These are phyloP conservation scores for Phorcus lineatus DNA, from an alignment of 2,888 invertebrate genomes.

Conservation along the genomic window DNA sequence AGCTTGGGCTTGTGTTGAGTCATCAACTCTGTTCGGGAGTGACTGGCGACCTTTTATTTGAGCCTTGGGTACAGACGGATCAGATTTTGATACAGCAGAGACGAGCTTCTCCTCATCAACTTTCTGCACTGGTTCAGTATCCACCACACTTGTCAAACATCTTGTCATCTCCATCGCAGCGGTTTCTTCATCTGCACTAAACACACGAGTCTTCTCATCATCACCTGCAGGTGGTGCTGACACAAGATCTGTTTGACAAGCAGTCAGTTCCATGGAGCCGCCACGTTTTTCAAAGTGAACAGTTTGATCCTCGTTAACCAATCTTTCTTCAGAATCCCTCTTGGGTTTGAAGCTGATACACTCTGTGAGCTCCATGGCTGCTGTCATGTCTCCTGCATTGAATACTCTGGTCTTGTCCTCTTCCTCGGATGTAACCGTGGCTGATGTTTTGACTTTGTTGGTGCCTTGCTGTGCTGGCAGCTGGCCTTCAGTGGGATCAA, in stretches of 20 bases:
- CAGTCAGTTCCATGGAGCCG: not conserved
- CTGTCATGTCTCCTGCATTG: not conserved
- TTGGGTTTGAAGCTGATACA: not conserved
- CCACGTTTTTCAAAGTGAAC: not conserved
- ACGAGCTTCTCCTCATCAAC: no score
- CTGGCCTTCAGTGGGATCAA: not conserved
- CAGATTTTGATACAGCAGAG: no score
- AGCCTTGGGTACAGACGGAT: no score
- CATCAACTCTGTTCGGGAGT: no score
- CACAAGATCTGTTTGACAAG: not conserved
- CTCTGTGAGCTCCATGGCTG: slow-evolving; percentile 16
- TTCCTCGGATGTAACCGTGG: not conserved
- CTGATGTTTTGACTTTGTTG: not conserved
- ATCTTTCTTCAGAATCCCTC: not conserved
- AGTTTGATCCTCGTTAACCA: not conserved
- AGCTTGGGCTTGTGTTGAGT: no score
- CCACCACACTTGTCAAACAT: not conserved
- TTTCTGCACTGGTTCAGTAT: no score
- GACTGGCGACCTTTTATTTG: no score
- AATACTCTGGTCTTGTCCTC: slow-evolving; percentile 9
- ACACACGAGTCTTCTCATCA: not conserved
- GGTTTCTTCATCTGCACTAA: slow-evolving; percentile 1
- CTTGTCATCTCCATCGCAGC: slow-evolving; percentile 14
- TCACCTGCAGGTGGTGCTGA: not conserved
- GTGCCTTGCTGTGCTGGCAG: not conserved